Conservation (phyloP, 2,888 invertebrate genomes). For the Cheilosia vernalis region DNA sequence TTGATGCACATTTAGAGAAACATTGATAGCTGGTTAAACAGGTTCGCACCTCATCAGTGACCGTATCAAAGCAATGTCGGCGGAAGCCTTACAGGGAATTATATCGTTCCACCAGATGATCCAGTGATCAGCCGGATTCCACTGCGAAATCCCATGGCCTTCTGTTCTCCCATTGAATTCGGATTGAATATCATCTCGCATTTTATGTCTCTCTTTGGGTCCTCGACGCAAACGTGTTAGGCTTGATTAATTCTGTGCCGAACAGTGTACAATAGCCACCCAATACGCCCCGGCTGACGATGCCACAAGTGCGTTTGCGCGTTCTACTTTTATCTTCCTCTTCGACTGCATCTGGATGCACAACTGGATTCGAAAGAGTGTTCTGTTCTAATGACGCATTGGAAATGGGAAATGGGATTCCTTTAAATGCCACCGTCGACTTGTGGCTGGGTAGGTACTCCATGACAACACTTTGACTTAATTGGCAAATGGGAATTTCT, state of each 20-base stretch:
- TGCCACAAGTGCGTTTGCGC: slow-evolving; percentile 56
- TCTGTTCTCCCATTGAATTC: slow-evolving; percentile 42
- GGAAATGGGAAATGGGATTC: slow-evolving; percentile 48
- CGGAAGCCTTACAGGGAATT: slow-evolving; percentile 69
- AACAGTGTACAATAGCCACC: slow-evolving; percentile 33
- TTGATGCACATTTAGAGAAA: slow-evolving; percentile 48
- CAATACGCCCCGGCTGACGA: slow-evolving; percentile 28
- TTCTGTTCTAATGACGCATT: slow-evolving; percentile 27
- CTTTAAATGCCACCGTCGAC: slow-evolving; percentile 38
- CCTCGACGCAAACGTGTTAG: slow-evolving; percentile 39
- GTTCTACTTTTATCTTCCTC: slow-evolving; percentile 56
- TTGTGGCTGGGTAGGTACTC: slow-evolving; percentile 12
- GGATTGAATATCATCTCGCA: slow-evolving; percentile 52
- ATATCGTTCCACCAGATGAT: slow-evolving; percentile 64
- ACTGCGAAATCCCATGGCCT: slow-evolving; percentile 56
- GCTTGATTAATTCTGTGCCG: slow-evolving; percentile 60
- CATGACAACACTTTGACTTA: slow-evolving; percentile 59
- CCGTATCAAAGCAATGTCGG: slow-evolving; percentile 35
- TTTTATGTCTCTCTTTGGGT: slow-evolving; percentile 3
- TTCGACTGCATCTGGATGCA: slow-evolving; percentile 3
- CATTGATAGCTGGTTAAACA: slow-evolving; percentile 61
- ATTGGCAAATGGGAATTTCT: slow-evolving; percentile 70
- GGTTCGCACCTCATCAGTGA: slow-evolving; percentile 49
- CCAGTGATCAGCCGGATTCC: slow-evolving; percentile 55
- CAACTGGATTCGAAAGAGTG: slow-evolving; percentile 15